Evolutionary conservation across 2,797 vertebrate genomes (phyloP), one percentile per base, ranked within the genome.

Genomic region (Arvicola amphibius): DNA sequence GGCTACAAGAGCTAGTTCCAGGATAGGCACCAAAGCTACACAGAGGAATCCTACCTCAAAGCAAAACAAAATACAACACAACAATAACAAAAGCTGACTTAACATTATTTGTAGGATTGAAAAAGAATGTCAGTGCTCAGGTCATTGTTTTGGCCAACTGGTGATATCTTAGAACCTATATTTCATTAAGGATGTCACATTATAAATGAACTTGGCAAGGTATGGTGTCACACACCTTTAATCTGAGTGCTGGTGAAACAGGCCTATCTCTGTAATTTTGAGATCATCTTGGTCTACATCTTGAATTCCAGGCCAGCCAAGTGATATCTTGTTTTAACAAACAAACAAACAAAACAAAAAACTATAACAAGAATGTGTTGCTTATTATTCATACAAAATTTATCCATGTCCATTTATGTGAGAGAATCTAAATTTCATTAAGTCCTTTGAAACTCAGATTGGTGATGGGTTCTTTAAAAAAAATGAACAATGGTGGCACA

Each of bases 161-260:
- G 23, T 76, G 61, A 71, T 74, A 88, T 69, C 7, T 34, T 93
- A 81, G 2, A 74, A 80, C 17, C 1, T 23, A 7, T 32, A 94
- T 86, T 96, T 96, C 25, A 63, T 90, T 88, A 90, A 79, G 34
- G 4, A 95, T 81, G 21, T 77, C 83, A 61, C 5, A 59, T 92
- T 74, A 48, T 69, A 79, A 91, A 86, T 65, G 43, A 85, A 67
- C 6, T n/a, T 51, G 63, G 6, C 6, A 32, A 27, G 6, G 32
- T 51, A 21, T 69, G 21, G 46, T 51, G 4, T 21, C 12, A 51
- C 4, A 67, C 32, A 51, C 2, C 21, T 86, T 85, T n/a, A n/a
- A 51, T n/a, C 2, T 5, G 6, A 51, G 21, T 21, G 51, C 12
- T n/a, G 51, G 43, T 7, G 69, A 86, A 34, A 1, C 46, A 69